A percentile compares a stretch with the other conserved stretches of the same genome.
Conservation (phyloP, 2,888 invertebrate species). For the Eubasilissa splendida region DNA sequence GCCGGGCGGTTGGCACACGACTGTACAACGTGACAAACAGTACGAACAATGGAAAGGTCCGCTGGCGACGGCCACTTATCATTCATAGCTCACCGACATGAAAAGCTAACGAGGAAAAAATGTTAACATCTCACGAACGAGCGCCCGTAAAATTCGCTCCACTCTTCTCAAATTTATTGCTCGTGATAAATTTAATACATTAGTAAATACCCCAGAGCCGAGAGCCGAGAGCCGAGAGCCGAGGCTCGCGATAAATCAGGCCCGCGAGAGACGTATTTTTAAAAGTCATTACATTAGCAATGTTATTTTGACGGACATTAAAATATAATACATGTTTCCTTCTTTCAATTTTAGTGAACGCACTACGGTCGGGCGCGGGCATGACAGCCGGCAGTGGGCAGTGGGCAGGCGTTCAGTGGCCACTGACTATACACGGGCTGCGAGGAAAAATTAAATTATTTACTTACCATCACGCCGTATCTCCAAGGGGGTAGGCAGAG, state of each 20-base stretch:
- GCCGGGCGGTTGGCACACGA: too few species aligned
- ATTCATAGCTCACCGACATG: slow-evolving; percentile 38
- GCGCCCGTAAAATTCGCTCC: slow-evolving; percentile 38
- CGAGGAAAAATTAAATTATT: too few species aligned
- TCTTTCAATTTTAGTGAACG: neutral
- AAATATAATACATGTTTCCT: neutral
- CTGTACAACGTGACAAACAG: neutral
- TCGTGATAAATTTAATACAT: slow-evolving; percentile 57
- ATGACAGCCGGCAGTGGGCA: too few species aligned
- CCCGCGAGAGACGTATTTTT: slow-evolving; percentile 40
- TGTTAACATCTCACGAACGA: slow-evolving; percentile 23
- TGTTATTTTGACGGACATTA: slow-evolving; percentile 9
- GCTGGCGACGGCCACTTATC: slow-evolving; percentile 29
- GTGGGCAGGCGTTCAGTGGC: too few species aligned
- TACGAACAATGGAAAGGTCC: slow-evolving; percentile 6
- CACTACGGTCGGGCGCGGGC: neutral
- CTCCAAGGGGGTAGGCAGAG: too few species aligned
- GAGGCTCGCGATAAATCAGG: slow-evolving; percentile 51
- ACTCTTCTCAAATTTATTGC: slow-evolving; percentile 52
- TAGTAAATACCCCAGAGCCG: slow-evolving; percentile 53
- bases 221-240: slow-evolving; percentile 49
- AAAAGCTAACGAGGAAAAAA: slow-evolving; percentile 46
- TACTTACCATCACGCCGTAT: too few species aligned
- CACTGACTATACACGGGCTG: too few species aligned
- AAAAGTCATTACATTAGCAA: slow-evolving; percentile 27